Percentiles rank a stretch among this genome's conserved stretches.
Conservation (phyloP, 1,140 invertebrate genomes). For the Orius insidiosus region DNA sequence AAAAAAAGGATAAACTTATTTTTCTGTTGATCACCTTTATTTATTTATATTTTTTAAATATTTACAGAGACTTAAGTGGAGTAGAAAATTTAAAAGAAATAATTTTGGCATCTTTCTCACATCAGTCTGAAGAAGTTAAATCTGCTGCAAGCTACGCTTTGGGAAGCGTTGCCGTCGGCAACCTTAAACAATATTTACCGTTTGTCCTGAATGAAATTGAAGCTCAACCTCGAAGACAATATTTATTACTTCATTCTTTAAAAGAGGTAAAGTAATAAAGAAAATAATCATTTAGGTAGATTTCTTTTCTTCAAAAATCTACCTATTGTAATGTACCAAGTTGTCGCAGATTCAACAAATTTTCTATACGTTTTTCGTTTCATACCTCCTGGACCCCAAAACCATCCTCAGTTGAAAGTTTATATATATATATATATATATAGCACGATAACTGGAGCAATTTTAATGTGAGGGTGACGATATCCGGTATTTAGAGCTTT, state of each 20-base stretch:
- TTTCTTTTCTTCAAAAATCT: too few species aligned
- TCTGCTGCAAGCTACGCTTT: conserved; percentile 92
- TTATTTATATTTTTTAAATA: conserved; percentile 5
- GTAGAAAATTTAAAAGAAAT: conserved; percentile 54
- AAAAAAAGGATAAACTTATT: too few species aligned
- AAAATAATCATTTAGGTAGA: conserved; percentile 64
- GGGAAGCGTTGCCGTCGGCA: conserved; percentile 87
- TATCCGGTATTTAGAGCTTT: too few species aligned
- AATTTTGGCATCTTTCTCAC: conserved; percentile 57
- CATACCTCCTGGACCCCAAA: too few species aligned
- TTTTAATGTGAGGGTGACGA: too few species aligned
- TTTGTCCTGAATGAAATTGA: conserved; percentile 91
- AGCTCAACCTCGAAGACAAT: conserved; percentile 82
- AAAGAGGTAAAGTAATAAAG: conserved; percentile 73
- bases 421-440: too few species aligned
- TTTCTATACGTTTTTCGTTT: too few species aligned
- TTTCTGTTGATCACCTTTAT: background rate
- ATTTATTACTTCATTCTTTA: conserved; percentile 86
- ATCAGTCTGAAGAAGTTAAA: conserved; percentile 74
- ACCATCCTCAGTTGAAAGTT: too few species aligned
- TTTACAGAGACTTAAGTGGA: conserved; percentile 59
- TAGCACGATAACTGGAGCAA: too few species aligned
- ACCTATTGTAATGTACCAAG: too few species aligned
- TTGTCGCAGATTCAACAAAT: too few species aligned
- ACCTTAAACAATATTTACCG: conserved; percentile 81